Conservation (phyloP, 2,888 invertebrate genomes). For the Hypena proboscidalis region DNA sequence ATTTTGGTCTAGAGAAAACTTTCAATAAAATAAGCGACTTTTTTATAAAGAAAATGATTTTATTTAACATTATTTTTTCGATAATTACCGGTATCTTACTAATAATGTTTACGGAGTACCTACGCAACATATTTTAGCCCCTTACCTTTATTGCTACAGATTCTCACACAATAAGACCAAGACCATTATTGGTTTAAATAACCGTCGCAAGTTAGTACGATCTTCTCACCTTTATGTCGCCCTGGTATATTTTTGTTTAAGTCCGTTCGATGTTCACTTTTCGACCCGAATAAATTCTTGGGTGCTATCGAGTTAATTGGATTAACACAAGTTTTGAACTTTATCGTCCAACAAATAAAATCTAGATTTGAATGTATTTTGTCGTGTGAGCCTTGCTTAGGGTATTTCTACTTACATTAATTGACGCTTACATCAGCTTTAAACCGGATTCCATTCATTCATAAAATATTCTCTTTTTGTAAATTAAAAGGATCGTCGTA, state of each 20-base stretch:
- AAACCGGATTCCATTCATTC: conserved; percentile 22
- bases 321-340: neutral
- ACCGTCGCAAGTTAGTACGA: neutral
- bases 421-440: conserved; percentile 5
- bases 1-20: no score
- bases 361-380: neutral
- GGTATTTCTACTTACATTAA: neutral
- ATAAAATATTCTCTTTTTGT: conserved; percentile 20
- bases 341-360: neutral
- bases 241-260: conserved; percentile 62
- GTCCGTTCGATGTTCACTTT: conserved; percentile 47
- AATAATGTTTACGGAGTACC: no score
- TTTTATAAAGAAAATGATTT: no score
- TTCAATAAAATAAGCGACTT: no score
- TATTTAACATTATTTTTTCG: no score
- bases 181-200: conserved; percentile 7
- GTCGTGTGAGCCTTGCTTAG: neutral
- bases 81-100: no score
- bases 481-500: conserved; percentile 9
- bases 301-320: neutral
- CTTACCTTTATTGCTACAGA: no score
- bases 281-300: conserved; percentile 16
- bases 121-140: no score
- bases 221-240: conserved; percentile 38
- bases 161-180: no score